Conservation (phyloP, 2,888 invertebrate genomes). For the Eledone cirrhosa region DNA sequence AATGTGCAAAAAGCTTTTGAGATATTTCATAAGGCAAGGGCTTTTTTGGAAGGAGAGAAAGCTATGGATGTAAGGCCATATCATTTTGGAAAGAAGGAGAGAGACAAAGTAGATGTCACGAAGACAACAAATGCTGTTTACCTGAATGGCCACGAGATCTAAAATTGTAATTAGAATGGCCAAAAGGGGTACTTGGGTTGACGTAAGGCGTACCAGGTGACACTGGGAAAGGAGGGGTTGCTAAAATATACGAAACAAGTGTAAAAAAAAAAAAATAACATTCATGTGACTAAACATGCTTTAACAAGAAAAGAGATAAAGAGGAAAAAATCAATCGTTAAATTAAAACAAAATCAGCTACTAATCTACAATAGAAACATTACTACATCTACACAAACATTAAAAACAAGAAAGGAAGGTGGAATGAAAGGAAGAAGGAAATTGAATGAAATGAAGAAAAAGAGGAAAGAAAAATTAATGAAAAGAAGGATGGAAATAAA, state of each 20-base stretch:
- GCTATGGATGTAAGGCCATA: too few species aligned
- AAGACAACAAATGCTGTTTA: constrained; percentile 7
- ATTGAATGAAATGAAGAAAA: background rate
- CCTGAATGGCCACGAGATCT: constrained; percentile 22
- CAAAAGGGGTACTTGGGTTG: constrained; percentile 71
- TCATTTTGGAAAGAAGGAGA: too few species aligned
- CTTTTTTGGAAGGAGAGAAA: too few species aligned
- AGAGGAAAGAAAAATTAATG: background rate
- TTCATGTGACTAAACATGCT: too few species aligned
- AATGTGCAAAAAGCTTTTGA: too few species aligned
- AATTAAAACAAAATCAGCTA: too few species aligned
- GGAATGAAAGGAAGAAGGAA: background rate
- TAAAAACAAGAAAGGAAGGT: background rate
- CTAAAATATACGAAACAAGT: constrained; percentile 61
- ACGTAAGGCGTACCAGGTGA: constrained; percentile 88
- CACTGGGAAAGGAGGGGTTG: constrained; percentile 93
- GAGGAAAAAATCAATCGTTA: too few species aligned
- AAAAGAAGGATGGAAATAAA: background rate
- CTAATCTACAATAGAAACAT: too few species aligned
- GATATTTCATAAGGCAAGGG: too few species aligned
- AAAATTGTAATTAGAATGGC: constrained; percentile 4
- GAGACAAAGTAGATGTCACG: too few species aligned
- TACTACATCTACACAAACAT: too few species aligned
- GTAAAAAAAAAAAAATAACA: background rate
- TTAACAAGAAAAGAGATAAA: too few species aligned